These are phyloP conservation scores for Setophaga petechia DNA, from an alignment of 2,113 vertebrate genomes.

Conservation along the genomic window DNA sequence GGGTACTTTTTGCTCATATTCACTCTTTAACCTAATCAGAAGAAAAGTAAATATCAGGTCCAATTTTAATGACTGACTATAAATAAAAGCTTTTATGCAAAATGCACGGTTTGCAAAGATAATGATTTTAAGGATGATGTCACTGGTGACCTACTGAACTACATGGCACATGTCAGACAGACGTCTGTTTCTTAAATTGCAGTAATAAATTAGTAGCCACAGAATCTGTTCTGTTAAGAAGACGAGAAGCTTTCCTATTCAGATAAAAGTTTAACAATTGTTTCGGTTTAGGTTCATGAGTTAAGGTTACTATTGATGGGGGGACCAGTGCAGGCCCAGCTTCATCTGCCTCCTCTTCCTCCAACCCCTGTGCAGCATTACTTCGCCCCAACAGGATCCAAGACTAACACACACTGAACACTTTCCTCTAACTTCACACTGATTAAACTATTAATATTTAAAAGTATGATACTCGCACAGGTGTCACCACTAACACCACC, in stretches of 20 bases:
- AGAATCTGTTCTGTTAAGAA: conserved; percentile 31
- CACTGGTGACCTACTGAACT: conserved; percentile 58
- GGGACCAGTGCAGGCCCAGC: not conserved
- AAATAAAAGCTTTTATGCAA: conserved; percentile 65
- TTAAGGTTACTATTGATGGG: not conserved
- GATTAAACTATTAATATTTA: not conserved
- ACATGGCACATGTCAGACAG: conserved; percentile 67
- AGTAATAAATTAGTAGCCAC: conserved; percentile 66
- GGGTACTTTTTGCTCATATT: conserved; percentile 31
- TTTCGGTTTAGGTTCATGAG: not conserved
- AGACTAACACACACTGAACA: not conserved
- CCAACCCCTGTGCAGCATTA: not conserved
- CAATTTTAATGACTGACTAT: conserved; percentile 57
- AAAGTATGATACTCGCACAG: not conserved
- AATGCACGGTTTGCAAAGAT: conserved; percentile 51
- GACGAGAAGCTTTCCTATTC: conserved; percentile 17
- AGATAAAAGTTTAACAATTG: conserved; percentile 8
- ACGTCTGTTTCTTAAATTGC: conserved; percentile 65
- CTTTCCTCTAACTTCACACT: not conserved
- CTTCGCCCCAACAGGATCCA: not conserved
- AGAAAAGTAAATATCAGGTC: conserved; percentile 63
- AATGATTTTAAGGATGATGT: conserved; percentile 65
- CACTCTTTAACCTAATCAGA: conserved; percentile 56
- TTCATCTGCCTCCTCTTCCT: not conserved
- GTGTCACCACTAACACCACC: not conserved